Conservation (phyloP, 2,797 vertebrate genomes). For the Strix occidentalis region DNA sequence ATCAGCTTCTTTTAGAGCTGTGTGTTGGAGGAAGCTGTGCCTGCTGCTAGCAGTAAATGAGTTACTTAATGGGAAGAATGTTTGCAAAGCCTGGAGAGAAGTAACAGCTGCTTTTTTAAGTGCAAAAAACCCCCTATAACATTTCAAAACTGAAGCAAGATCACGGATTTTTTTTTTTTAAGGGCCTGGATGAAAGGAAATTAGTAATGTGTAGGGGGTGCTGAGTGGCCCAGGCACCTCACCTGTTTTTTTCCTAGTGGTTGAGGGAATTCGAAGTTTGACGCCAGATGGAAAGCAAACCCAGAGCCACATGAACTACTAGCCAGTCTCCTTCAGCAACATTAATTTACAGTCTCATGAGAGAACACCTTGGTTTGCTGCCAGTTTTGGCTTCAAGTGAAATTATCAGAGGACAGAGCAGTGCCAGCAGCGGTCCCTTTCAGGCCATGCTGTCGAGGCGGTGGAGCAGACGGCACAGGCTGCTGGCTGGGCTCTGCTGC, state of each 20-base stretch:
- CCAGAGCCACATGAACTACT: constrained; percentile 16
- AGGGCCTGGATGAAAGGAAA: constrained; percentile 43
- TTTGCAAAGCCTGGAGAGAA: constrained; percentile 49
- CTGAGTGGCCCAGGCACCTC: constrained; percentile 49
- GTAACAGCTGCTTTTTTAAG: constrained; percentile 54
- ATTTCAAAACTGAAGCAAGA: constrained; percentile 33
- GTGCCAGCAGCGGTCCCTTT: neutral
- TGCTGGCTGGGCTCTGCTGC: neutral
- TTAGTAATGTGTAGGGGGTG: constrained; percentile 44
- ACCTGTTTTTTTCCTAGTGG: constrained; percentile 55
- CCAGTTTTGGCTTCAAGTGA: constrained; percentile 34
- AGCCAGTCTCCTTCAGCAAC: constrained; percentile 54
- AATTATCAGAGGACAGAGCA: neutral
- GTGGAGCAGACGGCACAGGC: neutral
- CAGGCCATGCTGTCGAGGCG: neutral
- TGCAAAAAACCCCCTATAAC: neutral
- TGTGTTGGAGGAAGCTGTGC: constrained; percentile 2
- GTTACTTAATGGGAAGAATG: constrained; percentile 52
- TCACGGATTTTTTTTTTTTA: neutral
- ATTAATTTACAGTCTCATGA: constrained; percentile 59
- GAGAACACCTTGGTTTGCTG: constrained; percentile 52
- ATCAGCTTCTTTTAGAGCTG: constrained; percentile 8
- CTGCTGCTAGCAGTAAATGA: constrained; percentile 52
- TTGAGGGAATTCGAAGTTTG: constrained; percentile 36
- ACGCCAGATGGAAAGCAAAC: constrained; percentile 55